phyloP scores from a whole-genome alignment of 1,140 invertebrate species.

The Phymastichus coffea region DNA sequence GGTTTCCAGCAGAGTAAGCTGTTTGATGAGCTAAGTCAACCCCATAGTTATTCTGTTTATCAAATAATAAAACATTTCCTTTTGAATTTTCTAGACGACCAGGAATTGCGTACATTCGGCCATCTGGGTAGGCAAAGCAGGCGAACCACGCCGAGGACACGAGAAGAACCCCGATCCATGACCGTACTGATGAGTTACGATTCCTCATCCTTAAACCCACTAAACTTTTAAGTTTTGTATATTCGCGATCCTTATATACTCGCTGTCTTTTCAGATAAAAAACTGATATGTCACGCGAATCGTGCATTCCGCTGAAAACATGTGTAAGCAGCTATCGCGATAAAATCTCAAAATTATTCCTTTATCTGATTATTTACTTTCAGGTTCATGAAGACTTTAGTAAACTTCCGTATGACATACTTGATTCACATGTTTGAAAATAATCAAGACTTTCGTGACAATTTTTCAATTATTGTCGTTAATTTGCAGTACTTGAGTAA shows the following conservation, averaged over 20 bases:
- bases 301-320: conserved; percentile 20
- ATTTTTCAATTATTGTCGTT: background rate
- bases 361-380: background rate
- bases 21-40: background rate
- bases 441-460: background rate
- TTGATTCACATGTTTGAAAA: too few species aligned
- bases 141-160: background rate
- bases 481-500: background rate
- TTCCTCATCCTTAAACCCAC: conserved; percentile 16
- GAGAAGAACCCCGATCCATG: conserved; percentile 1
- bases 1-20: background rate
- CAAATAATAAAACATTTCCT: background rate
- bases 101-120: background rate
- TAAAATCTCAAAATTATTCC: too few species aligned
- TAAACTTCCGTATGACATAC: conserved; percentile 14
- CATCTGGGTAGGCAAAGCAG: conserved; percentile 9
- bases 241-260: conserved; percentile 15
- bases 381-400: background rate
- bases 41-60: background rate
- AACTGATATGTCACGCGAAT: conserved; percentile 20
- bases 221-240: background rate
- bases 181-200: conserved; percentile 14
- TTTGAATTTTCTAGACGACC: background rate
- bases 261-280: conserved; percentile 8
- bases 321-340: background rate